Base-by-base conservation (phyloP, 2,797 vertebrate genomes). In the Rousettus madagascariensis region DNA sequence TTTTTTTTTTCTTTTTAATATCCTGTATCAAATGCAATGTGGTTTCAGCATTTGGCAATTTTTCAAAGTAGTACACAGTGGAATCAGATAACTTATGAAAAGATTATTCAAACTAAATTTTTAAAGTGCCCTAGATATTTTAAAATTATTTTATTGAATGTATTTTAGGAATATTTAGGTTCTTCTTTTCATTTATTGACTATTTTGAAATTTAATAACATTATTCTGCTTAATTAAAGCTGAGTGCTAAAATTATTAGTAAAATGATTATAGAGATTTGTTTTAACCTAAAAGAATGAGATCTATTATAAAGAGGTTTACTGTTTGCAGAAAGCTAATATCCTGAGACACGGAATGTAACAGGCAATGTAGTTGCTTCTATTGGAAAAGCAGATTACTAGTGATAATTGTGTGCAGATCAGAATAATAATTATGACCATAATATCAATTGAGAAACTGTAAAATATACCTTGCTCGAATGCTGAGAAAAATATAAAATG, bases 181-280 rank as follows among this genome's bases (percentile, higher is more conserved):
- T 77, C 24, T 78, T 78, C 15, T 83, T 91, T 72, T 82, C 30
- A 61, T 86, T 74, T 82, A 68, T 53, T 69, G 33, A 43, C 8
- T 89, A 30, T 78, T 87, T 85, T 74, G 65, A 17, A 89, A 92
- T 57, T 78, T 78, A 83, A 78, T 66, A 2, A 36, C 8, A 83
- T 36, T 78, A 71, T 91, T 94, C 26, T 77, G 6, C 28, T 28
- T 89, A 82, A 55, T 89, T 88, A 68, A 89, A 91, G 74, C 33
- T 17, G 28, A 75, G 9, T 66, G 11, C 22, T 74, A 59, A 83
- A 92, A 30, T 80, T 87, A 2, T 59, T 74, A 43, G 4, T 61
- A 46, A 55, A 65, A 84, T 49, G 5, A 66, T 57, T 53, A 59
- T 28, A 75, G 85, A 71, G 19, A 61, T 61, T 84, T 79, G 2